Conservation (phyloP, 2,797 vertebrate genomes). For the Mus spretus region DNA sequence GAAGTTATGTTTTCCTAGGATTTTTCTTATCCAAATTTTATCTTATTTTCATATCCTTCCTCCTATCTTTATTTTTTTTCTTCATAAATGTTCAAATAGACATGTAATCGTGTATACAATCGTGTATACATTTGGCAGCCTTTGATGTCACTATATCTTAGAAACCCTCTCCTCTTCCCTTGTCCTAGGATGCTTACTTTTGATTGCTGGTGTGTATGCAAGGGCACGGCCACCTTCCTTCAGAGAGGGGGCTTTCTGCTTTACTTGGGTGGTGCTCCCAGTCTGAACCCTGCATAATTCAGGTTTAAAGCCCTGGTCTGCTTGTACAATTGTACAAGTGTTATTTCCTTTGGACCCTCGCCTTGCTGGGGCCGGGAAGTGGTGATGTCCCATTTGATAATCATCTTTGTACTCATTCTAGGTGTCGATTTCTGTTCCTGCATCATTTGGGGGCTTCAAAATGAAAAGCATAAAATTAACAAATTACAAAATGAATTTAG, state of each 20-base stretch:
- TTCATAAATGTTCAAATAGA: neutral
- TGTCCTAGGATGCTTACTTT: neutral
- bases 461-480: neutral
- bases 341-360: neutral
- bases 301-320: neutral
- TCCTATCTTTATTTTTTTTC: neutral
- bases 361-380: neutral
- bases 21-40: constrained; percentile 16
- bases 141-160: neutral
- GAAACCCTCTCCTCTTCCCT: neutral
- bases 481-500: neutral
- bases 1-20: constrained; percentile 1
- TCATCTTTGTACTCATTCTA: neutral
- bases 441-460: neutral
- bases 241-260: neutral
- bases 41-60: neutral
- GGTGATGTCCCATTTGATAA: neutral
- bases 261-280: neutral
- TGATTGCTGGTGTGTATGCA: neutral
- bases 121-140: neutral
- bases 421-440: neutral
- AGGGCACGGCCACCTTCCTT: neutral
- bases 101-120: neutral
- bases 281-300: neutral
- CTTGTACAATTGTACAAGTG: neutral